Base-by-base conservation (phyloP, 2,113 vertebrate genomes). In the Brachyistius frenatus region DNA sequence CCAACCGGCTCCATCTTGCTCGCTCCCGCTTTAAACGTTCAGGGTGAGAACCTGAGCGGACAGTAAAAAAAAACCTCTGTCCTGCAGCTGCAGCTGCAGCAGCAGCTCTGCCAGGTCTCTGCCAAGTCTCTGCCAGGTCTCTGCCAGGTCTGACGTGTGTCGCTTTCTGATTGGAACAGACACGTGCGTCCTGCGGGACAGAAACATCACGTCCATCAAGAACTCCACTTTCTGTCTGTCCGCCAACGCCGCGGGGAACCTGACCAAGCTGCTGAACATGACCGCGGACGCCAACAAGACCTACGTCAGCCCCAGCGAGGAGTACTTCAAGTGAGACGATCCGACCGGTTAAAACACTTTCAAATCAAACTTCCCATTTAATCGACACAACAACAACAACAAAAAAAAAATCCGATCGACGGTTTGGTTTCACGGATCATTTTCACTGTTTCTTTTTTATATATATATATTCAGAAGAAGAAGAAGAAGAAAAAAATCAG, bases 311-410 rank as follows among this genome's bases (percentile, higher is more conserved):
- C 98, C 98, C 53, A 99, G 98, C 9, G 98, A 99, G 92, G 98
- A 99, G 69, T 99, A 99, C 80, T 99, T 99, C 94, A 99, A 99
- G 98, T 99, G 95, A 97, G 97, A n/a, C 15, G 2, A 14, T 7
- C 15, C 2, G 46, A 37, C 23, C 23, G 23, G 23, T 23, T 23
- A 23, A 23, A 23, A 23, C 23, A 23, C 23, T 23, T 23, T 23
- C 23, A 23, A 23, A 23, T 37, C 37, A 37, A 37, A 37, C 4
- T 5, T 4, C 4, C 8, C 7, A 44, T 44, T 44, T 9, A 9
- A 8, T 9, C 10, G 41, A 9, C 8, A 44, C 13, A 13, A n/a
- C n/a, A n/a, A n/a, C n/a, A n/a, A n/a, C n/a, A n/a, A n/a, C n/a
- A n/a, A n/a, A n/a, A n/a, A n/a, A n/a, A 11, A 58, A 10, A 30